Conservation (phyloP, 1,140 invertebrate genomes). For the Ganaspis sp. region DNA sequence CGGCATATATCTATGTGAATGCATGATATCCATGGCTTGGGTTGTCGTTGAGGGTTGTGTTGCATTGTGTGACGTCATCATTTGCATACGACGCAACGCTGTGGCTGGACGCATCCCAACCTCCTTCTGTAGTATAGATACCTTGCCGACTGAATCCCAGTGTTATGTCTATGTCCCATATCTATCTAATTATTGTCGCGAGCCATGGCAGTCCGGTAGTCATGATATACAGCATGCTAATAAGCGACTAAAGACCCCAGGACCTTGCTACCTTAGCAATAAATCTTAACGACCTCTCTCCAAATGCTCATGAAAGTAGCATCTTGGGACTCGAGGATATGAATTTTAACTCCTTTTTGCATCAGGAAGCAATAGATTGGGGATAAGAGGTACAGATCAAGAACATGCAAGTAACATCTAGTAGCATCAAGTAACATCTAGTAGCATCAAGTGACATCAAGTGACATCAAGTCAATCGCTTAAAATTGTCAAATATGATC, state of each 20-base stretch:
- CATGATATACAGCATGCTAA: constrained; percentile 77
- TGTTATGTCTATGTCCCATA: constrained; percentile 70
- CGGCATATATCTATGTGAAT: constrained; percentile 59
- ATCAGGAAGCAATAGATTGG: too few species aligned
- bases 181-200: constrained; percentile 77
- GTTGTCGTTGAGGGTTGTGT: constrained; percentile 60
- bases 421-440: too few species aligned
- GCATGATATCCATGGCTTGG: constrained; percentile 65
- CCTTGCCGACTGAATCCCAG: constrained; percentile 57
- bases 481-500: too few species aligned
- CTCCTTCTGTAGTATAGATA: constrained; percentile 61
- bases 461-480: too few species aligned
- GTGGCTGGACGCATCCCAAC: constrained; percentile 54
- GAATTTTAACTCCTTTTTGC: constrained; percentile 50
- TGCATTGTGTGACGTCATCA: constrained; percentile 75
- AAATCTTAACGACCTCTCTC: constrained; percentile 73
- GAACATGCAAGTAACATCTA: too few species aligned
- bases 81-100: constrained; percentile 73
- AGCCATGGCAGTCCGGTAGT: constrained; percentile 62
- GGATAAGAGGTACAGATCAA: too few species aligned
- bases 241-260: constrained; percentile 76
- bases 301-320: constrained; percentile 56
- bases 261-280: constrained; percentile 68
- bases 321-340: constrained; percentile 60
- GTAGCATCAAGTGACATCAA: too few species aligned